Evolutionary conservation across 2,113 vertebrate genomes (phyloP).

Genomic region (Pan troglodytes): DNA sequence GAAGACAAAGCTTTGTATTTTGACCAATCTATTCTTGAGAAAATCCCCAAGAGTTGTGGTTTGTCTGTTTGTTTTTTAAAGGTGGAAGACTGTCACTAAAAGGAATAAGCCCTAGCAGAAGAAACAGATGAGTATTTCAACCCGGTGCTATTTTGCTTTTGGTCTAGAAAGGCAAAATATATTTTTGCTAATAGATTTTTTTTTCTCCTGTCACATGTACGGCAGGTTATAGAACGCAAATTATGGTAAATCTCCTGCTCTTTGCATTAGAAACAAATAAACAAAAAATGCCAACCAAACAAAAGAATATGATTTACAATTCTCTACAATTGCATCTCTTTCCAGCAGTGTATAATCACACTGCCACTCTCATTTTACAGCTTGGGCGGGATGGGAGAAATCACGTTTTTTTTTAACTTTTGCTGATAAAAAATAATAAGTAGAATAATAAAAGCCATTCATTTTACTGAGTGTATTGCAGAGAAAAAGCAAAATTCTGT

Average conservation of each 20-base stretch:
- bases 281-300: conserved; percentile 71
- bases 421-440: conserved; percentile 78
- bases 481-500: conserved; percentile 57
- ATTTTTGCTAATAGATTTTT: conserved; percentile 67
- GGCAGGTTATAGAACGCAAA: background rate
- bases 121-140: conserved; percentile 69
- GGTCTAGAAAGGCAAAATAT: conserved; percentile 46
- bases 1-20: conserved; percentile 40
- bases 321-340: conserved; percentile 75
- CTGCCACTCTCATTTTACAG: conserved; percentile 67
- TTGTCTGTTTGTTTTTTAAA: conserved; percentile 55
- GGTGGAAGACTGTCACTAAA: conserved; percentile 10
- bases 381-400: conserved; percentile 58
- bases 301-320: conserved; percentile 84
- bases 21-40: background rate
- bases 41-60: background rate
- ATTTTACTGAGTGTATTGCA: conserved; percentile 46
- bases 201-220: conserved; percentile 44
- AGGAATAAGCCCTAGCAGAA: conserved; percentile 57
- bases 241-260: conserved; percentile 63
- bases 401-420: conserved; percentile 54
- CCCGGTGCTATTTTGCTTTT: conserved; percentile 48
- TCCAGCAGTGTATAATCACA: conserved; percentile 41
- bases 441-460: conserved; percentile 77
- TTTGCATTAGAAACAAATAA: conserved; percentile 61